phyloP scores from a whole-genome alignment of 2,797 vertebrate species.

The Corythornis leucogaster region DNA sequence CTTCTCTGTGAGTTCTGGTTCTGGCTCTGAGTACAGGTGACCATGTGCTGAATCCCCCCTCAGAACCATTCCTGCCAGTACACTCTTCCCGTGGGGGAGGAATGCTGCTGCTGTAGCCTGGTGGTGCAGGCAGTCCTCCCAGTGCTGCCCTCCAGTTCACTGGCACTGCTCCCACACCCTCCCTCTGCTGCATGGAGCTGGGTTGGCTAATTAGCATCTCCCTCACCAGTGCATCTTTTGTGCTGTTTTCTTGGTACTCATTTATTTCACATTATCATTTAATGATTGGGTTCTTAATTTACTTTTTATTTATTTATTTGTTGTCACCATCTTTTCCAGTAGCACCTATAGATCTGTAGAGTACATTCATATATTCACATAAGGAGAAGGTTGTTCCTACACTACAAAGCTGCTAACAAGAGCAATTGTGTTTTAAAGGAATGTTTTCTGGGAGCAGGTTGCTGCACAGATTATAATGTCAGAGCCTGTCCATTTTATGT shows the following conservation, averaged over 20 bases:
- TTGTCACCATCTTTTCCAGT: not conserved
- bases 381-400: not conserved
- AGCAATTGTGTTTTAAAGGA: not conserved
- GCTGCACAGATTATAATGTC: not conserved
- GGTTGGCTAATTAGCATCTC: not conserved
- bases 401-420: not conserved
- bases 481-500: not conserved
- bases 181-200: not conserved
- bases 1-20: not conserved
- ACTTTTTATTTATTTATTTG: not conserved
- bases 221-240: not conserved
- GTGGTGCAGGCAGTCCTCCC: not conserved
- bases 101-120: not conserved
- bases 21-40: not conserved
- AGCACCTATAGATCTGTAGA: not conserved
- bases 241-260: not conserved
- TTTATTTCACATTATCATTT: not conserved
- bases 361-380: not conserved
- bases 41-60: not conserved
- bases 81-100: not conserved
- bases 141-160: rapidly evolving
- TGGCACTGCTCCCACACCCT: not conserved
- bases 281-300: not conserved
- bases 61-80: not conserved
- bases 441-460: not conserved